These are phyloP conservation scores for Tenthredo notha DNA, from an alignment of 2,888 invertebrate species.

Conservation along the genomic window DNA sequence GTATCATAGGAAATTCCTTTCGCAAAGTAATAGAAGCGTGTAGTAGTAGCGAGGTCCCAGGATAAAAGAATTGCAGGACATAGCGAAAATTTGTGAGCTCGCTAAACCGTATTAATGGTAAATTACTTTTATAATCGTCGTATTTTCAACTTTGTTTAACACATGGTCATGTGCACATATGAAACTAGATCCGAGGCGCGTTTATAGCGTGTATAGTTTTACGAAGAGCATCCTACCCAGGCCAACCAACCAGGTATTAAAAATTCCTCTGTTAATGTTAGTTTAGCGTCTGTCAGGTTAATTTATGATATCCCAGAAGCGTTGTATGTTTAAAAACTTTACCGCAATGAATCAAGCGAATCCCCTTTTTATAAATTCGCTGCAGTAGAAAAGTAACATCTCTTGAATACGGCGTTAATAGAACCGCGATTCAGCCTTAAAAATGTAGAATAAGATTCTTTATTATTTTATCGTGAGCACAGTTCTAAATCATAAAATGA, in stretches of 20 bases:
- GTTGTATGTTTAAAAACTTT: slow-evolving; percentile 69
- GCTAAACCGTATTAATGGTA: slow-evolving; percentile 49
- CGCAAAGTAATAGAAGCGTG: neutral
- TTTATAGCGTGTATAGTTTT: neutral
- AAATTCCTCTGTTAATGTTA: slow-evolving; percentile 58
- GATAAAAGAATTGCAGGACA: neutral
- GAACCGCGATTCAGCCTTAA: neutral
- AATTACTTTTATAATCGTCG: slow-evolving; percentile 49
- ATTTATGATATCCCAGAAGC: slow-evolving; percentile 68
- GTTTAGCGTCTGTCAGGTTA: slow-evolving; percentile 61
- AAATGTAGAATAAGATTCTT: neutral
- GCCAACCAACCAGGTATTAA: slow-evolving; percentile 58
- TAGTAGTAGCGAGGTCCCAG: neutral
- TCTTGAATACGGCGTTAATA: neutral
- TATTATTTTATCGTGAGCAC: neutral
- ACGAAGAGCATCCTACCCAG: neutral
- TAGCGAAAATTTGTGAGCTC: slow-evolving; percentile 8
- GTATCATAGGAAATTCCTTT: neutral
- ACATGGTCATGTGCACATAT: slow-evolving; percentile 2
- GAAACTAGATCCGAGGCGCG: neutral
- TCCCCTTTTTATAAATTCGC: slow-evolving; percentile 37
- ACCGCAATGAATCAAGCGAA: slow-evolving; percentile 64
- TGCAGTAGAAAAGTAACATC: neutral
- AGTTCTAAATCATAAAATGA: neutral
- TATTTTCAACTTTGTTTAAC: slow-evolving; percentile 43